Percentiles rank a stretch among this genome's conserved stretches.
phyloP scores from a whole-genome alignment of 2,888 invertebrate genomes.

The Eupithecia exiguata region DNA sequence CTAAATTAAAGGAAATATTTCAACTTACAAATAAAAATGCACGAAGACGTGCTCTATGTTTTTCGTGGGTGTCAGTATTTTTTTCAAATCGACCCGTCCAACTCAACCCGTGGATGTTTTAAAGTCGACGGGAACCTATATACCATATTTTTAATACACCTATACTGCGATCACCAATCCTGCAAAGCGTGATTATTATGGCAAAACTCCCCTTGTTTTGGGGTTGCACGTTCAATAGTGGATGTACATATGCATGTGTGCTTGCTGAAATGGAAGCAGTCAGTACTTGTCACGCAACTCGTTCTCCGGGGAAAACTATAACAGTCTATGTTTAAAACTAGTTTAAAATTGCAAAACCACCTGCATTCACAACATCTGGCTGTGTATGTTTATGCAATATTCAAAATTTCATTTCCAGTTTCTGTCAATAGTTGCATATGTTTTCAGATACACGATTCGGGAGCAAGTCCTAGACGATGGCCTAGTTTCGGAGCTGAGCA shows the following conservation, averaged over 20 bases:
- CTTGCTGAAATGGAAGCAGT: no score
- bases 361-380: neutral
- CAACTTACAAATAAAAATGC: neutral
- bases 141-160: neutral
- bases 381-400: conserved; percentile 1
- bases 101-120: neutral
- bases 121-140: neutral
- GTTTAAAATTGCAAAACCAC: neutral
- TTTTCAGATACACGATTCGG: conserved; percentile 86
- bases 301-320: neutral
- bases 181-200: neutral
- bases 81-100: neutral
- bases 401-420: neutral
- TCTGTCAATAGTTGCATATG: conserved; percentile 9
- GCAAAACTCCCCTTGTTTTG: neutral
- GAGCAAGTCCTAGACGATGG: conserved; percentile 91
- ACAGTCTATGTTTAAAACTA: neutral
- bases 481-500: conserved; percentile 92
- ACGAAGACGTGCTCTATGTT: neutral
- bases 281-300: neutral
- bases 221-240: neutral
- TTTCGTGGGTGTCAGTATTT: neutral
- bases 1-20: neutral
- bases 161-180: neutral
- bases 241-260: no score